phyloP scores from a whole-genome alignment of 2,113 vertebrate genomes.

The Edolisoma coerulescens region DNA sequence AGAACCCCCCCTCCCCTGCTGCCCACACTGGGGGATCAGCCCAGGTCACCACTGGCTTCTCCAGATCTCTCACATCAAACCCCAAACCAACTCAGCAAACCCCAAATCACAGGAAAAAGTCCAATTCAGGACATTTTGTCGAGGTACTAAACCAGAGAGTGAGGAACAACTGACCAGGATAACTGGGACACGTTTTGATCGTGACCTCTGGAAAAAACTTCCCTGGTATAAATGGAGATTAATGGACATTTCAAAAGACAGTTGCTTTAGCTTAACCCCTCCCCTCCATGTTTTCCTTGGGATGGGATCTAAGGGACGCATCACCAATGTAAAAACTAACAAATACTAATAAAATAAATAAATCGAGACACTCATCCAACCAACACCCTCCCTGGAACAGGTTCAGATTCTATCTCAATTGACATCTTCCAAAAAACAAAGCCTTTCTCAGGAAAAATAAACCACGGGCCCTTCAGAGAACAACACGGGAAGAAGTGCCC shows the following conservation, averaged over 20 bases:
- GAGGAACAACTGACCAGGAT: neutral
- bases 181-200: neutral
- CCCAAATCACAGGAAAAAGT: neutral
- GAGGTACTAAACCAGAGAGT: neutral
- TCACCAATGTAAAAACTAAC: neutral
- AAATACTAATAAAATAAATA: neutral
- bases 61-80: neutral
- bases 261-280: slow-evolving; percentile 9
- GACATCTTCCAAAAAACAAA: neutral
- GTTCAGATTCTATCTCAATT: neutral
- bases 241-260: neutral
- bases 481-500: neutral
- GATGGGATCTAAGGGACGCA: neutral
- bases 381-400: neutral
- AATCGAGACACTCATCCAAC: neutral
- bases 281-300: neutral
- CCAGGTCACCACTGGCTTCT: neutral
- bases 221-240: neutral
- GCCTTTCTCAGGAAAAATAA: slow-evolving; percentile 10
- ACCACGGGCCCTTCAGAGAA: neutral
- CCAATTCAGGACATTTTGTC: neutral
- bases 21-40: neutral
- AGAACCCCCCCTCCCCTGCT: neutral
- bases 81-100: neutral
- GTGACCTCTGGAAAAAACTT: neutral